Evolutionary conservation across 1,140 invertebrate species (phyloP).

Genomic region (Heliconius hermathena): DNA sequence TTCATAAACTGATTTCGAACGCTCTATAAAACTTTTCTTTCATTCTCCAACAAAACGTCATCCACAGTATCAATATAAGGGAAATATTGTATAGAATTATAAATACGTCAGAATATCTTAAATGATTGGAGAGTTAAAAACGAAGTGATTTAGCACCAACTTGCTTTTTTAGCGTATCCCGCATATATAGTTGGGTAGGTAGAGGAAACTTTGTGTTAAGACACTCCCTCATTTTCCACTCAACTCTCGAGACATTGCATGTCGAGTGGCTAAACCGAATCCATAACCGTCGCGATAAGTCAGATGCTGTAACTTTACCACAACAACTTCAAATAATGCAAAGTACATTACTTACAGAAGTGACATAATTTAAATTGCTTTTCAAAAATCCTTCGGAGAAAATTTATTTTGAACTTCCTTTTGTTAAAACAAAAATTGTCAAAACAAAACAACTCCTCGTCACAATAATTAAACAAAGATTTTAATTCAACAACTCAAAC

Average conservation of each 20-base stretch:
- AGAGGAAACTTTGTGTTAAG: too few relatives aligned
- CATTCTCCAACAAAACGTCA: neutral
- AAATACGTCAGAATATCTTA: neutral
- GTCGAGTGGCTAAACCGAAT: too few relatives aligned
- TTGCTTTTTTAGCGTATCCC: too few relatives aligned
- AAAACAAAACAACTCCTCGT: neutral
- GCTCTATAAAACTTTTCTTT: neutral
- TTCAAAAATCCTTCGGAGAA: too few relatives aligned
- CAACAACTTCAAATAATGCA: neutral
- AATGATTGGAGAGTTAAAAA: neutral
- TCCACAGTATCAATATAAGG: neutral
- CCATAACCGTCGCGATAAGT: too few relatives aligned
- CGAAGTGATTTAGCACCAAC: neutral
- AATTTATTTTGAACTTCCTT: neutral
- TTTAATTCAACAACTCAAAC: conserved; percentile 7
- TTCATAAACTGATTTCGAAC: neutral
- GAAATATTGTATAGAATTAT: neutral
- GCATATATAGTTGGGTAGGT: too few relatives aligned
- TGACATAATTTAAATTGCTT: neutral
- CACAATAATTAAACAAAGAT: conserved; percentile 3
- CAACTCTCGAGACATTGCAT: neutral
- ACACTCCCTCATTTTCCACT: neutral
- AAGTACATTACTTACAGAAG: neutral
- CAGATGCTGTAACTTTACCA: neutral
- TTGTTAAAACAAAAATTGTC: neutral